Percentiles rank a stretch among this genome's conserved stretches.
phyloP scores from a whole-genome alignment of 2,797 vertebrate species.

The Catamblyrhynchus diadema region DNA sequence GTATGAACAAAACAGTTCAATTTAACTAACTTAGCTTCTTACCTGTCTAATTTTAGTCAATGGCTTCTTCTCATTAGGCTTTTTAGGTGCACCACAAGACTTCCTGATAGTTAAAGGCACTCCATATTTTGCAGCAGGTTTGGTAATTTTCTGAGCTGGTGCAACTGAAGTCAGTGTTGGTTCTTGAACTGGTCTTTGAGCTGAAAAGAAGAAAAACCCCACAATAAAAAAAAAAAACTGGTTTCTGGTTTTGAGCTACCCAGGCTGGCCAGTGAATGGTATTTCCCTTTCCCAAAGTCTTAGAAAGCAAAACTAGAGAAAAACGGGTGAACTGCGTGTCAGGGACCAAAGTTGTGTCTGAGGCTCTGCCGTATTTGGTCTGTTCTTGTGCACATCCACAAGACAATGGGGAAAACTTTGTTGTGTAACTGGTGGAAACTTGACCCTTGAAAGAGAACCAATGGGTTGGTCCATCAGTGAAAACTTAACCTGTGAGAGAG shows the following conservation, averaged over 20 bases:
- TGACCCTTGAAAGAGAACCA: neutral
- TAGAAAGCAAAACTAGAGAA: neutral
- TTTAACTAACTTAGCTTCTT: neutral
- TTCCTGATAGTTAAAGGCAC: constrained; percentile 91
- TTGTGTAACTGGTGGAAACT: neutral
- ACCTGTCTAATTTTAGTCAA: constrained; percentile 85
- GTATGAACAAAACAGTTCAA: neutral
- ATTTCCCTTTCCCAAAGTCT: neutral
- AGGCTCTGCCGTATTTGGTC: neutral
- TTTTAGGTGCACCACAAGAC: constrained; percentile 79
- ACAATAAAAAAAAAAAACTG: neutral
- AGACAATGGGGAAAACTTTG: neutral
- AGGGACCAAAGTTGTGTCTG: rapidly evolving
- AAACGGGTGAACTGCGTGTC: neutral
- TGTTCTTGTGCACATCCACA: neutral
- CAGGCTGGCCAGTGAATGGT: neutral
- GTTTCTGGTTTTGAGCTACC: neutral
- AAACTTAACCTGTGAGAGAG: neutral
- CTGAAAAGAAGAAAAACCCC: constrained; percentile 55
- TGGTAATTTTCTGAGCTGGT: constrained; percentile 92
- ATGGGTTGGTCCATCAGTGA: rapidly evolving
- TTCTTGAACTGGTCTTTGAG: constrained; percentile 84
- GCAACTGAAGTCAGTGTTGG: constrained; percentile 68
- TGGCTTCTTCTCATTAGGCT: constrained; percentile 80
- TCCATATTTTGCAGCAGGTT: constrained; percentile 96